Evolutionary conservation across 2,888 invertebrate species (phyloP), one percentile per base, ranked within the genome.

Genomic region (Caenorhabditis drosophilae): DNA sequence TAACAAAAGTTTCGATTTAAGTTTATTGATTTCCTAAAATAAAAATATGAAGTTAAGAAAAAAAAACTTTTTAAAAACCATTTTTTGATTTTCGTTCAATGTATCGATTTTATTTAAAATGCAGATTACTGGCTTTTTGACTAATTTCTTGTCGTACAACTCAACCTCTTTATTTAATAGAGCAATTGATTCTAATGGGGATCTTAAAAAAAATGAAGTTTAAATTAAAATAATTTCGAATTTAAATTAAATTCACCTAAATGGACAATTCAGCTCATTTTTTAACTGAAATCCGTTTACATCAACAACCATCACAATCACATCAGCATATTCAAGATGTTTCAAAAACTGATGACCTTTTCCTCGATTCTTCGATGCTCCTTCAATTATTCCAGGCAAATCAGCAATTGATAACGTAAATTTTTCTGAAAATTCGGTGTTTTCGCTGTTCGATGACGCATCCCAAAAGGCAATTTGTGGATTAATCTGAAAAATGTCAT

Each of bases 291-390:
- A 81, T 44, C 81, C 81, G 23, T 61, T 54, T 25, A 70, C 70
- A 41, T 81, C 81, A 16, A 82, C 72, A 15, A 81, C 78, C 63
- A 81, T 68, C 3, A 77, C 56, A 44, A 81, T 57, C n/a, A 82
- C 71, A 52, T 79, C 79, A 16, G 77, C 73, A 62, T 82, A 66
- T 46, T 81, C 78, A 25, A 81, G 47, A 53, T 81, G 81, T 54
- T 81, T 82, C 49, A 81, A 49, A 56, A 80, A 80, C 7, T 73
- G 60, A 53, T 78, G 59, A 1, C 80, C 80, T 23, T 54, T 57
- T n/a, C 80, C 80, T 2, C 79, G 68, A 59, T 81, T 80, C 34
- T 40, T 38, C 22, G 79, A 73, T 12, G 78, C 79, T 2, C 81
- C 81, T 59, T 82, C 81, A 45, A 81, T 78, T 2, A 81, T 62